phyloP scores from a whole-genome alignment of 2,888 invertebrate species.

The Hermaeophaga mercurialis region DNA sequence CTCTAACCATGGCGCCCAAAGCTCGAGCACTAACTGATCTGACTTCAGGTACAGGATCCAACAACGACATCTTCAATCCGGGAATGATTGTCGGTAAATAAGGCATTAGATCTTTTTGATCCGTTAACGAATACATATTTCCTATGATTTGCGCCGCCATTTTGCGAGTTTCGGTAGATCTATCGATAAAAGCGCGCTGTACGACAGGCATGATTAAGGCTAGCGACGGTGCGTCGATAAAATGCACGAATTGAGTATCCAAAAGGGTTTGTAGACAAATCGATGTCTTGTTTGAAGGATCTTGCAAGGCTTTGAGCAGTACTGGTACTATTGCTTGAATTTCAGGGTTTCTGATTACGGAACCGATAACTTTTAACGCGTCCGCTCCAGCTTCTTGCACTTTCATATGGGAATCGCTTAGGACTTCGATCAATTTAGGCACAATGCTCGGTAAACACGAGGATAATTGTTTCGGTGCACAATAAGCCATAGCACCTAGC shows the following conservation, averaged over 20 bases:
- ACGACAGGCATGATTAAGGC: constrained; percentile 99
- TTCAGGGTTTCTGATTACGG: constrained; percentile 97
- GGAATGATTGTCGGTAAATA: constrained; percentile 96
- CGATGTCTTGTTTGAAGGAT: constrained; percentile 94
- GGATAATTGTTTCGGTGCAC: constrained; percentile 97
- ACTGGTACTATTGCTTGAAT: constrained; percentile 92
- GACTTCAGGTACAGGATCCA: constrained; percentile 98
- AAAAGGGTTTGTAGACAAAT: constrained; percentile 89
- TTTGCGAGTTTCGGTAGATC: constrained; percentile 96
- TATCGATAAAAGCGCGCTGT: constrained; percentile 95
- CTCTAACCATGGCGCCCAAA: constrained; percentile 95
- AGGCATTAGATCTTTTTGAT: constrained; percentile 96
- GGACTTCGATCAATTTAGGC: constrained; percentile 93
- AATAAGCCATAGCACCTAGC: constrained; percentile 97
- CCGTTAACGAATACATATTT: constrained; percentile 98
- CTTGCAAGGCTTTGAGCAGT: constrained; percentile 88
- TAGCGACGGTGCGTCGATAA: constrained; percentile 97
- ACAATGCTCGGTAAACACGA: constrained; percentile 98
- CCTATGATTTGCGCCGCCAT: constrained; percentile 99
- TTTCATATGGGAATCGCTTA: constrained; percentile 96
- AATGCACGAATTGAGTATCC: constrained; percentile 98
- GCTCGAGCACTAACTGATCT: constrained; percentile 95
- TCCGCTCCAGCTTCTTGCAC: constrained; percentile 95
- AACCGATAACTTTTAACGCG: constrained; percentile 94
- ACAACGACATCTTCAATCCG: constrained; percentile 90